Percentiles rank a stretch among this genome's conserved stretches.
These are phyloP conservation scores for Lithodes maja DNA, from an alignment of 2,888 invertebrate species.

Conservation along the genomic window DNA sequence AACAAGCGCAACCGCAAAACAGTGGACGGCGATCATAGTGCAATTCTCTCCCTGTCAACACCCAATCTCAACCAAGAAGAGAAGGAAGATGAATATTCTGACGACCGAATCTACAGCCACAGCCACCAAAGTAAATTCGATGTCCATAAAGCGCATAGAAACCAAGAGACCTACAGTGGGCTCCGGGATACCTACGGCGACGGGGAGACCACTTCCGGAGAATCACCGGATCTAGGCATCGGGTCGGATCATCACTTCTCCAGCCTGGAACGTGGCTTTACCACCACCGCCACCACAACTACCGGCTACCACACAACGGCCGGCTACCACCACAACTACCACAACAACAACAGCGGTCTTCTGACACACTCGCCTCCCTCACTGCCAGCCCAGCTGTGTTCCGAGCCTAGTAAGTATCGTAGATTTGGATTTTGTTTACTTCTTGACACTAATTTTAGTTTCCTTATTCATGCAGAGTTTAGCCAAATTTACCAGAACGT, in stretches of 20 bases:
- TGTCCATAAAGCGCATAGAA: too few species aligned
- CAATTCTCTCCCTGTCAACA: constrained; percentile 4
- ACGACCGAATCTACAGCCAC: too few species aligned
- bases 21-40: neutral
- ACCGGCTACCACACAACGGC: neutral
- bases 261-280: constrained; percentile 62
- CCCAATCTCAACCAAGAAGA: constrained; percentile 39
- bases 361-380: constrained; percentile 11
- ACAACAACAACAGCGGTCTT: constrained; percentile 17
- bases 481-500: too few species aligned
- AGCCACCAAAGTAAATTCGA: too few species aligned
- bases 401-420: constrained; percentile 63
- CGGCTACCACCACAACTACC: constrained; percentile 11
- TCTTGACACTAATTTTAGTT: too few species aligned
- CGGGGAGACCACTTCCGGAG: constrained; percentile 66
- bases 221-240: constrained; percentile 91
- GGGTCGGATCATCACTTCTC: constrained; percentile 82
- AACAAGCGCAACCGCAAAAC: constrained; percentile 36
- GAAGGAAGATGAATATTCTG: neutral
- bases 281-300: neutral
- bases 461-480: too few species aligned
- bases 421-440: neutral
- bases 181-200: constrained; percentile 17
- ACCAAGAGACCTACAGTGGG: neutral
- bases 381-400: constrained; percentile 51